Evolutionary conservation across 2,113 vertebrate species (phyloP).

Genomic region (Thinocorus orbignyianus): DNA sequence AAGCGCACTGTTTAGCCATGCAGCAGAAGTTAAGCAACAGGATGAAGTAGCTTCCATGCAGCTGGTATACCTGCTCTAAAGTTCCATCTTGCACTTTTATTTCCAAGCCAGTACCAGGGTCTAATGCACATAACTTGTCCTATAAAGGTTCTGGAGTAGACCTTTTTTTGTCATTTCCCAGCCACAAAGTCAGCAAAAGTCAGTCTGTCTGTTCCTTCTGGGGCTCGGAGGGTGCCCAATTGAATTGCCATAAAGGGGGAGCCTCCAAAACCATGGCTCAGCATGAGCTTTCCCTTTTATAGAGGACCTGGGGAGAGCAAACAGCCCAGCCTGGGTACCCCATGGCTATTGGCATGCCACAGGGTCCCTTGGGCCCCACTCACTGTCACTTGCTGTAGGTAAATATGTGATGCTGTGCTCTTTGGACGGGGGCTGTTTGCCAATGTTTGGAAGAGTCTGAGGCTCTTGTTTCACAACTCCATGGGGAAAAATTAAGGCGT

Average conservation of each 20-base stretch:
- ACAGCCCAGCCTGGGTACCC: neutral
- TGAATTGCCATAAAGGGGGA: neutral
- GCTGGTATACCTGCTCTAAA: neutral
- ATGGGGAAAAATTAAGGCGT: neutral
- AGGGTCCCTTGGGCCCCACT: neutral
- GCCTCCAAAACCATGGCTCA: neutral
- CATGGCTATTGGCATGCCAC: accelerated
- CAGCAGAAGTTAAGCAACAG: neutral
- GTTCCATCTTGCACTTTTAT: neutral
- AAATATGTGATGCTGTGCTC: neutral
- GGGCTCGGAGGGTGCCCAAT: neutral
- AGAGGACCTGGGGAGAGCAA: neutral
- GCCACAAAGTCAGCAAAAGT: accelerated
- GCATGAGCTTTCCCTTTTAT: neutral
- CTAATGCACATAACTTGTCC: accelerated
- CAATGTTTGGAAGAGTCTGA: neutral
- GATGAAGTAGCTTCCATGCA: neutral
- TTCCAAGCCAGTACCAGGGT: neutral
- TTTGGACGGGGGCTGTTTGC: conserved; percentile 35
- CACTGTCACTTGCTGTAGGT: accelerated
- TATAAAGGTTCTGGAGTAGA: neutral
- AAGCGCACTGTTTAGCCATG: neutral
- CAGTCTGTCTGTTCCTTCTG: neutral
- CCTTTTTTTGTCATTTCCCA: neutral
- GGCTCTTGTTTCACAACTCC: neutral